Conservation (phyloP, 2,113 vertebrate species). For the Ochotona princeps region DNA sequence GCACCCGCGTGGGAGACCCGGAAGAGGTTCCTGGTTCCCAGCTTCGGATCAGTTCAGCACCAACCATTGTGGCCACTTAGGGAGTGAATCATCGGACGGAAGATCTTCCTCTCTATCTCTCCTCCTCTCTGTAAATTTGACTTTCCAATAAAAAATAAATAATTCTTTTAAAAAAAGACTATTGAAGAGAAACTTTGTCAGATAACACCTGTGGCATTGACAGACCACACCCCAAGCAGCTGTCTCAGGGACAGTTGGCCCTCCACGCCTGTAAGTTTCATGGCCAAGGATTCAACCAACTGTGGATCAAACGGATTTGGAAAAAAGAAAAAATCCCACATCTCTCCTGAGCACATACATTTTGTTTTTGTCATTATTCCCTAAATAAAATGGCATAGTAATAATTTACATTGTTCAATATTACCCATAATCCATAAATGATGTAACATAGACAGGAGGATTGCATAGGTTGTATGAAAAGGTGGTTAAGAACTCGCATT, state of each 20-base stretch:
- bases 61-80: no score
- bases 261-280: background rate
- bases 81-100: no score
- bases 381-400: background rate
- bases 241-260: background rate
- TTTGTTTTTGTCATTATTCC: background rate
- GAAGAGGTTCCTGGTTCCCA: no score
- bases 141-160: no score
- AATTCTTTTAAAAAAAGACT: background rate
- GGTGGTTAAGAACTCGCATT: no score
- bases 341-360: background rate
- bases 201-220: background rate
- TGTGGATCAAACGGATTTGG: background rate
- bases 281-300: background rate
- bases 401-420: background rate
- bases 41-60: no score
- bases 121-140: no score
- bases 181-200: background rate
- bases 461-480: background rate
- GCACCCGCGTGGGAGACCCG: no score
- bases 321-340: background rate
- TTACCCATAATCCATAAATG: background rate
- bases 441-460: background rate
- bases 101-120: no score
- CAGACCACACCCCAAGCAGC: background rate